phyloP scores from a whole-genome alignment of 2,113 vertebrate species.

The Otocyon megalotis region DNA sequence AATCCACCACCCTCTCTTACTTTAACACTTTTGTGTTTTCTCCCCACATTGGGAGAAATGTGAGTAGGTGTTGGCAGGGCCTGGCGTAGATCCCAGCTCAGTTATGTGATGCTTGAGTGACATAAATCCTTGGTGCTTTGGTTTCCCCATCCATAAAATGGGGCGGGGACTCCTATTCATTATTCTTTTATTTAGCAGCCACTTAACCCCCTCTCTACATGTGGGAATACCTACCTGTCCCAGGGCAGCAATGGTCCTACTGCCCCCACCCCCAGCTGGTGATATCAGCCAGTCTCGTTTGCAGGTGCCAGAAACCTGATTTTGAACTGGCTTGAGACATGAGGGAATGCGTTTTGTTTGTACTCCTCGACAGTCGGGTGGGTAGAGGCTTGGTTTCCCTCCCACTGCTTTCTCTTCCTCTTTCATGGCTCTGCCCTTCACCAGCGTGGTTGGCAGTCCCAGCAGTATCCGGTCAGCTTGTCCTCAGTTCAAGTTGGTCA shows the following conservation, averaged over 20 bases:
- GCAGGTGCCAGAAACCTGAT: neutral
- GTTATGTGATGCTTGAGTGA: neutral
- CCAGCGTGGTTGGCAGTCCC: neutral
- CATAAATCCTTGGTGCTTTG: neutral
- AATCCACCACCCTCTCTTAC: neutral
- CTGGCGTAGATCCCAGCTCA: neutral
- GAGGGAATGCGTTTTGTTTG: neutral
- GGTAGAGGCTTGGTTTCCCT: neutral
- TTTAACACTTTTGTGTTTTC: slow-evolving; percentile 31
- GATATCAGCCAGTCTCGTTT: neutral
- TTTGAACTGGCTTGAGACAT: neutral
- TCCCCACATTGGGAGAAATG: neutral
- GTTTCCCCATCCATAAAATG: neutral
- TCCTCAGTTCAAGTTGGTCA: neutral
- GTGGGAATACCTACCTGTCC: neutral
- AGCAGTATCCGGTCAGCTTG: neutral
- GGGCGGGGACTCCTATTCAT: neutral
- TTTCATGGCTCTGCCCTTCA: neutral
- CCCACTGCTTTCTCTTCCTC: neutral
- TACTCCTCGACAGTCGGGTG: neutral
- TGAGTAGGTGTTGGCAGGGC: neutral
- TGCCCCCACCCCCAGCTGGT: neutral
- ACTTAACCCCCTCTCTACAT: neutral
- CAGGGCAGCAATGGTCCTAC: neutral
- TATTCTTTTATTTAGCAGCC: neutral